Conservation (phyloP, 2,888 invertebrate species). For the Protonemura montana region DNA sequence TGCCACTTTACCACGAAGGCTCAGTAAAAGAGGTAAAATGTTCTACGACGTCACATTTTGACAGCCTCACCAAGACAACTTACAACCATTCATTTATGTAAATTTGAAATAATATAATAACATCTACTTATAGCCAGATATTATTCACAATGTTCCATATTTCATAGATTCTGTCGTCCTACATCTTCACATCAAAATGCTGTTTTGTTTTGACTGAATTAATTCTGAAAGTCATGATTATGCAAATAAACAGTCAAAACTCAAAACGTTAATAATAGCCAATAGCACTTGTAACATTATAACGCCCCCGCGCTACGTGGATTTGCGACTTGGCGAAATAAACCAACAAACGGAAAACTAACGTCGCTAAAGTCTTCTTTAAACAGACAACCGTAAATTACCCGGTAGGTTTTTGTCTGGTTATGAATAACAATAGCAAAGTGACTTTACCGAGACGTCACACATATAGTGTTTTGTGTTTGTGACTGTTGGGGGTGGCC, state of each 20-base stretch:
- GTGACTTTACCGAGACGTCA: neutral
- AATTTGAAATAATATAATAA: conserved; percentile 1
- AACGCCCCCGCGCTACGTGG: neutral
- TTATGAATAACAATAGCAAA: conserved; percentile 23
- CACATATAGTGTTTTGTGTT: neutral
- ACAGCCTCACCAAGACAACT: neutral
- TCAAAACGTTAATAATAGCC: neutral
- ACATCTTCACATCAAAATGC: neutral
- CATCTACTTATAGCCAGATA: neutral
- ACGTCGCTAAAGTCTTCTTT: neutral
- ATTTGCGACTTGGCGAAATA: neutral
- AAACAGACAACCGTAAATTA: conserved; percentile 31
- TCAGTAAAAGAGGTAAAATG: neutral
- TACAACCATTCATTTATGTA: conserved; percentile 2
- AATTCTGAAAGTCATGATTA: neutral
- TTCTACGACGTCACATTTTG: neutral
- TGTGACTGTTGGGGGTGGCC: neutral
- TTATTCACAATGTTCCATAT: neutral
- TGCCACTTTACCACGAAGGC: neutral
- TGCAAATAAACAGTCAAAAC: neutral
- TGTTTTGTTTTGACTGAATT: neutral
- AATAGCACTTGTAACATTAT: neutral
- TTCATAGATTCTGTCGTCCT: neutral
- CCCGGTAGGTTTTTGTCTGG: neutral
- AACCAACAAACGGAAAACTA: neutral